Percentiles rank a stretch among this genome's conserved stretches.
phyloP scores from a whole-genome alignment of 37 sponge, comb jelly and placozoan genomes.

The Axinella damicornis region DNA sequence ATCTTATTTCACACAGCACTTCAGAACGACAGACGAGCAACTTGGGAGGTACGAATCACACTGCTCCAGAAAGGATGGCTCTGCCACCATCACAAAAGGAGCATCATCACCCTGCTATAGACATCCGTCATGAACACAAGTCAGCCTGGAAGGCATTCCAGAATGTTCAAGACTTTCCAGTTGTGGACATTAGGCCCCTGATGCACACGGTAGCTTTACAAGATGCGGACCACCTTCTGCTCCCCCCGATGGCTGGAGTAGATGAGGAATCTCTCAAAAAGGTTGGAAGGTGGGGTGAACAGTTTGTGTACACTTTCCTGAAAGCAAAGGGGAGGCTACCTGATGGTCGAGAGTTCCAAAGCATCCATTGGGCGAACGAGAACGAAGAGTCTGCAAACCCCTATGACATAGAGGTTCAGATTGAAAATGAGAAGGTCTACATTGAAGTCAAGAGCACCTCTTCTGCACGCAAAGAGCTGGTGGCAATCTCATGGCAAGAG shows the following conservation, averaged over 20 bases:
- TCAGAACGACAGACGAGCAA: no score
- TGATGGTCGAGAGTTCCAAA: conserved; percentile 15
- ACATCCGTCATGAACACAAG: no score
- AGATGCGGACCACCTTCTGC: no score
- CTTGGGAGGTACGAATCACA: no score
- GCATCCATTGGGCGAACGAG: conserved; percentile 53
- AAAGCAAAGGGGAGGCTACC: conserved; percentile 9
- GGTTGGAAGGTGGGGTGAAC: conserved; percentile 65
- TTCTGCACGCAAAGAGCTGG: conserved; percentile 11
- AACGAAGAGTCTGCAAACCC: conserved; percentile 28
- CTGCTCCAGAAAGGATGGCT: no score
- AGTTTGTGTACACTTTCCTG: conserved; percentile 40
- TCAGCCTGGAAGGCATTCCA: background rate
- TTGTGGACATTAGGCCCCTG: no score
- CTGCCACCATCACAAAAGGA: no score
- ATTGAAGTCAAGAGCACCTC: conserved; percentile 66
- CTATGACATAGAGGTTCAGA: conserved; percentile 48
- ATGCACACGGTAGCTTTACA: no score
- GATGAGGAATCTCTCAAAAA: conserved; percentile 8
- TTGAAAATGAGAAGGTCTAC: conserved; percentile 8
- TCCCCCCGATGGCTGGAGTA: no score
- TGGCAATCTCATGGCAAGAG: conserved; percentile 47
- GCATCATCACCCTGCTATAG: background rate
- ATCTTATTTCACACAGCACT: no score
- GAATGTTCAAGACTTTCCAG: no score